Conservation (phyloP, 2,113 vertebrate genomes). For the Naja naja region DNA sequence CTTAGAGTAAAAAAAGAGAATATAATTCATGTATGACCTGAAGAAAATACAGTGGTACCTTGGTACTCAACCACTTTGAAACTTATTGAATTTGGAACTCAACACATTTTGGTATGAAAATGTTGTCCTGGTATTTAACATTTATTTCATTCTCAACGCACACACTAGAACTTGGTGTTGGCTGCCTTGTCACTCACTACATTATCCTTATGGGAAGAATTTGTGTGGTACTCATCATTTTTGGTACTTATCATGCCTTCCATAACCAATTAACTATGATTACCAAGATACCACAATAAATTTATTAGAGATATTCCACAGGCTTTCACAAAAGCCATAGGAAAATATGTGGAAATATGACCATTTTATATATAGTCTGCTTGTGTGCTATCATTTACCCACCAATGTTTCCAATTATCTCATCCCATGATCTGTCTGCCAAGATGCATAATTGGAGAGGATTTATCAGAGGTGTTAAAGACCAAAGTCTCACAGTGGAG, state of each 20-base stretch:
- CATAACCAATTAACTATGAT: not conserved
- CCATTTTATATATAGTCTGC: not conserved
- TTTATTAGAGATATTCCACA: not conserved
- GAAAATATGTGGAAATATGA: not conserved
- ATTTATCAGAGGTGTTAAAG: conserved; percentile 84
- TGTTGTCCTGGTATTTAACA: not conserved
- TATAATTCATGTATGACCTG: not conserved
- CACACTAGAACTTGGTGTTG: not conserved
- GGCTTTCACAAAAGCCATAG: not conserved
- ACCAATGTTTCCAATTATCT: conserved; percentile 90
- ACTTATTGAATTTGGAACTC: not conserved
- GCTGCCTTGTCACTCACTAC: not conserved
- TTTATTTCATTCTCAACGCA: not conserved
- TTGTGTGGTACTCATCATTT: not conserved
- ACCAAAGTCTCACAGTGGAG: conserved; percentile 96
- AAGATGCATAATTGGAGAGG: conserved; percentile 88
- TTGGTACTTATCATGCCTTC: not conserved
- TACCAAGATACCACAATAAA: not conserved
- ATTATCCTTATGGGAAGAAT: not conserved
- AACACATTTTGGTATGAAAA: not conserved
- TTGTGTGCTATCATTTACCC: conserved; percentile 17
- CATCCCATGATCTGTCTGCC: conserved; percentile 87
- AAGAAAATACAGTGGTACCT: not conserved
- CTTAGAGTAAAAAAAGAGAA: not conserved
- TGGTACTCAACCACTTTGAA: not conserved